A percentile compares a stretch with the other conserved stretches of the same genome.
phyloP scores from a whole-genome alignment of 2,888 invertebrate species.

The Elysia crispata region DNA sequence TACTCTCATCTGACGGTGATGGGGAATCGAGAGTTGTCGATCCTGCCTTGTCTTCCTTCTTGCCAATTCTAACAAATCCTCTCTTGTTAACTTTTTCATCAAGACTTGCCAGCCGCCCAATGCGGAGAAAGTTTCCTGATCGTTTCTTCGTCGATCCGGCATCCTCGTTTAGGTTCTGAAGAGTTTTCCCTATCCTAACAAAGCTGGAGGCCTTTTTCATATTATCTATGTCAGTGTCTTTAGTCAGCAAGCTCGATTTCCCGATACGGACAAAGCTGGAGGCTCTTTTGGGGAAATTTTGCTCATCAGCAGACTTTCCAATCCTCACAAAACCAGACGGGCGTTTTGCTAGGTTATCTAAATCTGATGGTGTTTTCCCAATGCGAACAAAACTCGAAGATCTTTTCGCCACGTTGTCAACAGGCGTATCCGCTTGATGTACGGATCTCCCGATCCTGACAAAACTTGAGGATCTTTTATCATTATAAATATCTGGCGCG shows the following conservation, averaged over 20 bases:
- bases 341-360: background rate
- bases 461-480: conserved; percentile 31
- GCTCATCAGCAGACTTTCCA: background rate
- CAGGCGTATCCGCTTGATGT: background rate
- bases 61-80: conserved; percentile 53
- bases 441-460: conserved; percentile 29
- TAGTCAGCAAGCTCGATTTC: conserved; percentile 22
- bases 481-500: background rate
- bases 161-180: too few species aligned
- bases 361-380: conserved; percentile 12
- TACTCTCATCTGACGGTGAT: background rate
- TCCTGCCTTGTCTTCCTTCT: conserved; percentile 19
- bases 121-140: conserved; percentile 48
- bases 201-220: conserved; percentile 34
- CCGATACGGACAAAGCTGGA: conserved; percentile 55
- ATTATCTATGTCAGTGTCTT: background rate
- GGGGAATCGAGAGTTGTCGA: background rate
- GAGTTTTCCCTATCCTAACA: conserved; percentile 36
- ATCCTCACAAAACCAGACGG: conserved; percentile 37
- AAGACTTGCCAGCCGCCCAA: conserved; percentile 44
- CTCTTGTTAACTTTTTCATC: conserved; percentile 29
- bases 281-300: conserved; percentile 37
- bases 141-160: conserved; percentile 34
- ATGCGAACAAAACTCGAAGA: conserved; percentile 39
- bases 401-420: background rate